Conservation (phyloP, 2,888 invertebrate species). For the Drosophila gaucha region DNA sequence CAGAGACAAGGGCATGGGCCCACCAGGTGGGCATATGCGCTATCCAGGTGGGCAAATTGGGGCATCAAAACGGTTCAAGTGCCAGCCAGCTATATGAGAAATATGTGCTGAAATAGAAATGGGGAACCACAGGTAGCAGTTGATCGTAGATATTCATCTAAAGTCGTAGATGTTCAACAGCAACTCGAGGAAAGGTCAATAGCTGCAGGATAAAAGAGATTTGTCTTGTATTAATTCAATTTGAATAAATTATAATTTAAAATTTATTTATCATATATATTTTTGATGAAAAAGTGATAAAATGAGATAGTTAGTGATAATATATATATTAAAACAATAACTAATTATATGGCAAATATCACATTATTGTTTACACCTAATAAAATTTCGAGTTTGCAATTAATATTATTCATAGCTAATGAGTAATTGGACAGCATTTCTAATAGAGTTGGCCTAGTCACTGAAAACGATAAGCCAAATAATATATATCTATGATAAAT, state of each 20-base stretch:
- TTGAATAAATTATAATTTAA: too few relatives aligned
- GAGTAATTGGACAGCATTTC: conserved; percentile 4
- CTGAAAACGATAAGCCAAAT: conserved; percentile 25
- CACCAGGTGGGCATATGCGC: conserved; percentile 47
- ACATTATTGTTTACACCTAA: too few relatives aligned
- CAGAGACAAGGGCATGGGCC: conserved; percentile 40
- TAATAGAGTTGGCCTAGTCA: conserved; percentile 3
- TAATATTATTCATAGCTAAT: not conserved
- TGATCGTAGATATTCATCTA: not conserved
- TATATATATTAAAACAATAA: too few relatives aligned
- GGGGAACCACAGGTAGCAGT: conserved; percentile 17
- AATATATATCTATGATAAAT: conserved; percentile 16
- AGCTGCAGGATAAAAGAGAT: not conserved
- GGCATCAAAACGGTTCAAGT: conserved; percentile 20
- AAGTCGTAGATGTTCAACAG: too few relatives aligned
- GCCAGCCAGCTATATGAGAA: conserved; percentile 8
- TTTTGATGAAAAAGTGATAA: too few relatives aligned
- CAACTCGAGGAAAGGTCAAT: not conserved
- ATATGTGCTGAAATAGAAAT: conserved; percentile 12
- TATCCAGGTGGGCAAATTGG: conserved; percentile 56
- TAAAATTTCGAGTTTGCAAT: too few relatives aligned
- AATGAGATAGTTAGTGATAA: too few relatives aligned
- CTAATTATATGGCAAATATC: too few relatives aligned
- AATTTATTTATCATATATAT: too few relatives aligned
- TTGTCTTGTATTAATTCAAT: too few relatives aligned